Conservation (phyloP, 2,113 vertebrate species). For the Dromaius novaehollandiae region DNA sequence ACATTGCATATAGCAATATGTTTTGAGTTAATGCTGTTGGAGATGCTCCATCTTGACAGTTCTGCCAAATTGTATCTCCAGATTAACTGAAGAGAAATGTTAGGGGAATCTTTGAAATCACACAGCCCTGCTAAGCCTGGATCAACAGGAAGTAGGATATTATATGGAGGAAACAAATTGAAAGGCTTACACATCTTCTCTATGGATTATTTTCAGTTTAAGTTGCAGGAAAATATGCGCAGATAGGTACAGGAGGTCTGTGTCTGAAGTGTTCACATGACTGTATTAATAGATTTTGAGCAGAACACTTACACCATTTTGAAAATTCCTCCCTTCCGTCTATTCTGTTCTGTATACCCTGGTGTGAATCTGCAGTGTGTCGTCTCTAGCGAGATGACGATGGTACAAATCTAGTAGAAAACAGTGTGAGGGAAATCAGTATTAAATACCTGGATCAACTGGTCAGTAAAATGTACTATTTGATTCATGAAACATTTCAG, state of each 20-base stretch:
- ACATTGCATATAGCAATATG: not conserved
- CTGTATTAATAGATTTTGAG: not conserved
- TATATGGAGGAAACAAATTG: not conserved
- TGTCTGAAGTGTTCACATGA: not conserved
- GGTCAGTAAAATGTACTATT: not conserved
- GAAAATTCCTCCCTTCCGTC: not conserved
- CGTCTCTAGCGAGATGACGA: not conserved
- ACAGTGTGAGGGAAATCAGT: not conserved
- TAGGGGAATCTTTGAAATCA: not conserved
- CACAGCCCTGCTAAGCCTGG: not conserved
- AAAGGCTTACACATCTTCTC: accelerated
- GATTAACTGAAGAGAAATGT: not conserved
- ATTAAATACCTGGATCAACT: not conserved
- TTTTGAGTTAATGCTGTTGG: not conserved
- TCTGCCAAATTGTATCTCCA: not conserved
- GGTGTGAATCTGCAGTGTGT: not conserved
- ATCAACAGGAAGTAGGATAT: not conserved
- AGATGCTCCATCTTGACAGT: not conserved
- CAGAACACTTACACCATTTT: not conserved
- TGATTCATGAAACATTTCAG: not conserved
- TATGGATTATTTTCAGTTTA: not conserved
- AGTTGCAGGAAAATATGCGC: not conserved
- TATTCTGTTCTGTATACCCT: accelerated
- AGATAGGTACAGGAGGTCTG: not conserved
- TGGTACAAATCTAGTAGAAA: not conserved